Conservation (phyloP, 2,888 invertebrate species). For the Nephrotoma flavescens region DNA sequence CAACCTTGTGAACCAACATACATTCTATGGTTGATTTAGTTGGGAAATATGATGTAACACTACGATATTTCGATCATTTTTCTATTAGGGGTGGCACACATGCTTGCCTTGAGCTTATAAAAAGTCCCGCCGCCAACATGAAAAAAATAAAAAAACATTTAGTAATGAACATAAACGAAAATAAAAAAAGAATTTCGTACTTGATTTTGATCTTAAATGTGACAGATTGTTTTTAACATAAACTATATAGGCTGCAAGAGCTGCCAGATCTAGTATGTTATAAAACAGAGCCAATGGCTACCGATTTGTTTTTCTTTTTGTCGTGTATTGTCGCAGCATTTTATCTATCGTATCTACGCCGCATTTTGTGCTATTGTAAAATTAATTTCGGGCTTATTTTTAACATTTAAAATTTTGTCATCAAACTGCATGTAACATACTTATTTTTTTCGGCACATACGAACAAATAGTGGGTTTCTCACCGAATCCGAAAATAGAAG, state of each 20-base stretch:
- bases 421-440: neutral
- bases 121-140: neutral
- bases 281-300: no score
- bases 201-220: no score
- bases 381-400: neutral
- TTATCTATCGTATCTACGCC: neutral
- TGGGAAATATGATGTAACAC: neutral
- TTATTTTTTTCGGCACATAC: neutral
- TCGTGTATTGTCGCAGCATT: neutral
- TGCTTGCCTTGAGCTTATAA: neutral
- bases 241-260: no score
- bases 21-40: neutral
- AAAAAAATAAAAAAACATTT: neutral
- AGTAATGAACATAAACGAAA: neutral
- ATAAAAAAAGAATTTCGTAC: neutral
- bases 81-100: neutral
- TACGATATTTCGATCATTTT: neutral
- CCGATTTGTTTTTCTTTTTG: neutral
- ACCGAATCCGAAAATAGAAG: no score
- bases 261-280: no score
- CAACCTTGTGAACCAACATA: neutral
- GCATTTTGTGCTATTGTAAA: neutral
- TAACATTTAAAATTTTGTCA: neutral
- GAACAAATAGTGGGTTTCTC: neutral
- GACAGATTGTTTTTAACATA: no score